phyloP scores from a whole-genome alignment of 1,140 invertebrate species.

The Acyrthosiphon pisum region DNA sequence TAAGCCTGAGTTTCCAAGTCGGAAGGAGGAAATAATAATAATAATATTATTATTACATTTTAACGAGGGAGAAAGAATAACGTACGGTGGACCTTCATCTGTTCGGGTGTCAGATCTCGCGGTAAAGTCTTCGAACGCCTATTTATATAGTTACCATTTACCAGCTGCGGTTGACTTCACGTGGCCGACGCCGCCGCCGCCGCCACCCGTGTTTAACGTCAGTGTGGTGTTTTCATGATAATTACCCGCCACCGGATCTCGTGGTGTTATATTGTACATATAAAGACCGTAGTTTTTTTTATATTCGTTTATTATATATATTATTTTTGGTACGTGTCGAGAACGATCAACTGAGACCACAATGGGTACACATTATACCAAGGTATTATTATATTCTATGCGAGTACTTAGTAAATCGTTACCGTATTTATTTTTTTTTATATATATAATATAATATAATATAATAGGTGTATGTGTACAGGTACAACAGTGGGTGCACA shows the following conservation, averaged over 20 bases:
- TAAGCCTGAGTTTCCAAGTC: neutral
- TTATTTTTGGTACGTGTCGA: conserved; percentile 44
- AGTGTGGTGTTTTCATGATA: conserved; percentile 15
- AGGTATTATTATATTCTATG: neutral
- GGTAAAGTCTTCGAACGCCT: neutral
- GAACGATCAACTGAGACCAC: conserved; percentile 44
- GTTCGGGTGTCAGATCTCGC: neutral
- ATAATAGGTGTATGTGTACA: neutral
- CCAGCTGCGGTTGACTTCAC: neutral
- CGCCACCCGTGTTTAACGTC: neutral
- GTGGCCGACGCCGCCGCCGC: neutral
- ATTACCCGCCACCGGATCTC: conserved; percentile 24
- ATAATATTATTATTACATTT: neutral
- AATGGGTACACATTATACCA: neutral
- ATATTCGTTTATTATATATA: neutral
- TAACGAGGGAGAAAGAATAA: neutral
- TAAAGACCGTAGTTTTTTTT: neutral
- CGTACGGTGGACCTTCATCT: neutral
- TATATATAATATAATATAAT: neutral
- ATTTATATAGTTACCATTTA: neutral
- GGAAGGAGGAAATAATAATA: neutral
- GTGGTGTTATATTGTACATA: neutral
- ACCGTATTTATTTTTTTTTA: neutral
- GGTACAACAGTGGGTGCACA: neutral
- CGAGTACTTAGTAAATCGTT: conserved; percentile 37